phyloP scores from a whole-genome alignment of 2,113 vertebrate genomes.

The Misgurnus anguillicaudatus region DNA sequence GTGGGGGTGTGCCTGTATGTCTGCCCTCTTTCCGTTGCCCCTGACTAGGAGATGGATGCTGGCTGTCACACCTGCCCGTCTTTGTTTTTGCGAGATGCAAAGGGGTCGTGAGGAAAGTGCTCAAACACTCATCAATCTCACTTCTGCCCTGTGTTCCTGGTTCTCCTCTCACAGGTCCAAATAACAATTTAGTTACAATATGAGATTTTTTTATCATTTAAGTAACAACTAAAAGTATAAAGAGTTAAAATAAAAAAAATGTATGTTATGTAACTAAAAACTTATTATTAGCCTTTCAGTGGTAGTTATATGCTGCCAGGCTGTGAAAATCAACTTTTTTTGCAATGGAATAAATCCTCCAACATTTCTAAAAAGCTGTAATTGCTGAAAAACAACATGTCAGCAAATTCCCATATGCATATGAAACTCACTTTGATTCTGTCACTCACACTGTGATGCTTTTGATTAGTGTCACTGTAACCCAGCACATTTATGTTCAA shows the following conservation, averaged over 20 bases:
- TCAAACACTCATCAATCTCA: conserved; percentile 80
- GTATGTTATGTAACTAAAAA: too few relatives aligned
- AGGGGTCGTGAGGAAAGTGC: conserved; percentile 71
- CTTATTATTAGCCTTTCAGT: too few relatives aligned
- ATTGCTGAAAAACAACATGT: conserved; percentile 62
- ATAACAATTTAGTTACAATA: conserved; percentile 75
- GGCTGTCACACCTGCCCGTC: conserved; percentile 75
- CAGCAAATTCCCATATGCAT: conserved; percentile 57
- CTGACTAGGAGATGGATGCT: conserved; percentile 76
- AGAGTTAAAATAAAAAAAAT: too few relatives aligned
- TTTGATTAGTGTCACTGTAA: conserved; percentile 65
- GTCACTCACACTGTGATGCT: conserved; percentile 64
- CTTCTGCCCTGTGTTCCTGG: conserved; percentile 68
- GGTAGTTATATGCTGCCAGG: not conserved
- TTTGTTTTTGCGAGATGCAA: conserved; percentile 73
- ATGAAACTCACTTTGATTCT: conserved; percentile 65
- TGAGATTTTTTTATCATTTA: conserved; percentile 62
- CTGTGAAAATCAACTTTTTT: not conserved
- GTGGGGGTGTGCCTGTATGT: conserved; percentile 44
- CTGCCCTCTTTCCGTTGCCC: conserved; percentile 60
- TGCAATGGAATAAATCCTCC: too few relatives aligned
- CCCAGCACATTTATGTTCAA: conserved; percentile 60
- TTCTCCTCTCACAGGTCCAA: conserved; percentile 63
- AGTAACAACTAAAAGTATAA: conserved; percentile 16
- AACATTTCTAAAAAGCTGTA: too few relatives aligned